A percentile compares a stretch with the other conserved stretches of the same genome.
Conservation (phyloP, 2,888 invertebrate genomes). For the Macrosiphum euphorbiae region DNA sequence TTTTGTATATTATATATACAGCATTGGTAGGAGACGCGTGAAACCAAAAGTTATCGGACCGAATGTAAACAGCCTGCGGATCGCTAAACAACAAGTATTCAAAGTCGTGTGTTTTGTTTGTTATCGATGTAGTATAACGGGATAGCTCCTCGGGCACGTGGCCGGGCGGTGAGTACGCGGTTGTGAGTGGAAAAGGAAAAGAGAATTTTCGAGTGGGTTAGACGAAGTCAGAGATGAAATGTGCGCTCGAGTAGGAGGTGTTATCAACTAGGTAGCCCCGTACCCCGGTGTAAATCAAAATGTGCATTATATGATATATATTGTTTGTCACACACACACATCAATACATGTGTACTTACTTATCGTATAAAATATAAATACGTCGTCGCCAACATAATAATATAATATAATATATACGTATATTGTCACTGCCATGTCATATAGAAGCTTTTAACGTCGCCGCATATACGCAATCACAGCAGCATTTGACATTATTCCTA, state of each 20-base stretch:
- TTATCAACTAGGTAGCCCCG: constrained; percentile 32
- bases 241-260: constrained; percentile 30
- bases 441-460: constrained; percentile 12
- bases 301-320: neutral
- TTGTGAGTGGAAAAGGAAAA: neutral
- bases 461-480: neutral
- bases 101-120: constrained; percentile 4
- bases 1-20: neutral
- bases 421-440: neutral
- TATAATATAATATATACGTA: neutral
- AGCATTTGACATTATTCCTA: neutral
- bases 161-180: neutral
- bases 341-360: neutral
- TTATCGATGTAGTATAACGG: constrained; percentile 42
- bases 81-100: constrained; percentile 53
- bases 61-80: constrained; percentile 46
- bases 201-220: constrained; percentile 15
- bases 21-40: neutral
- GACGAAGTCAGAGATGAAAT: neutral
- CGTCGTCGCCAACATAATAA: neutral
- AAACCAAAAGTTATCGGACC: constrained; percentile 53
- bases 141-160: neutral
- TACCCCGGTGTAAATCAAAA: constrained; percentile 20
- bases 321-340: neutral
- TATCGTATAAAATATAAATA: constrained; percentile 25